Evolutionary conservation across 2,888 invertebrate genomes (phyloP), one percentile per base, ranked within the genome.

Genomic region (Andrena haemorrhoa): DNA sequence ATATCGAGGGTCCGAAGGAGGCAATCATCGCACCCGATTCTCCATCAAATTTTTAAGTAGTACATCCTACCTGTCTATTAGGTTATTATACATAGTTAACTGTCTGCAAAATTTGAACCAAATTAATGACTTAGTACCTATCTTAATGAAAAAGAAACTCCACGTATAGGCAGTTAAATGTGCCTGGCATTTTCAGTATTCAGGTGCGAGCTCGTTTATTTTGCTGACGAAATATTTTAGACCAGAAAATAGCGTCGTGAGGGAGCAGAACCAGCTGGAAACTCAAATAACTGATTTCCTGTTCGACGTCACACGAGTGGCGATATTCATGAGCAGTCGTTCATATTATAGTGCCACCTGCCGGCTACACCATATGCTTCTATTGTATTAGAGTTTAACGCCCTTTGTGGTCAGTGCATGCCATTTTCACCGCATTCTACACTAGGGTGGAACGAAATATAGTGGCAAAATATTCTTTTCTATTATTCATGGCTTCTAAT

Each of bases 261-360:
- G 20, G 33, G 56, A 4, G 61, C 49, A 60, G 47, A 74, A 51
- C 66, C 71, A 60, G 68, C 63, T 71, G 75, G 75, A 73, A 80
- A 80, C 49, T 70, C 76, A 75, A 68, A 86, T 66, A 79, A 63
- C 75, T 64, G 76, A 78, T 83, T 70, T 69, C 41, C 65, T 6
- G 63, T 53, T 63, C 77, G 79, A 79, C 87, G 81, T 75, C 74
- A 49, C 41, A 35, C 56, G 35, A 51, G 65, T 51, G 33, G 41
- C 69, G 80, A 84, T 86, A 86, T 86, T 83, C 86, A 78, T 66
- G 75, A 63, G 72, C 70, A 72, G 75, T 77, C 84, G 81, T 73
- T 73, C 63, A 70, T 79, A 83, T 77, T 86, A 80, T 76, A 70
- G 79, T 81, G 75, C 86, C 89, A 89, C 89, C 89, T 89, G 88